Evolutionary conservation across 2,888 invertebrate species (phyloP), one percentile per base, ranked within the genome.

Genomic region (Ashinkailepas kermadecensis): DNA sequence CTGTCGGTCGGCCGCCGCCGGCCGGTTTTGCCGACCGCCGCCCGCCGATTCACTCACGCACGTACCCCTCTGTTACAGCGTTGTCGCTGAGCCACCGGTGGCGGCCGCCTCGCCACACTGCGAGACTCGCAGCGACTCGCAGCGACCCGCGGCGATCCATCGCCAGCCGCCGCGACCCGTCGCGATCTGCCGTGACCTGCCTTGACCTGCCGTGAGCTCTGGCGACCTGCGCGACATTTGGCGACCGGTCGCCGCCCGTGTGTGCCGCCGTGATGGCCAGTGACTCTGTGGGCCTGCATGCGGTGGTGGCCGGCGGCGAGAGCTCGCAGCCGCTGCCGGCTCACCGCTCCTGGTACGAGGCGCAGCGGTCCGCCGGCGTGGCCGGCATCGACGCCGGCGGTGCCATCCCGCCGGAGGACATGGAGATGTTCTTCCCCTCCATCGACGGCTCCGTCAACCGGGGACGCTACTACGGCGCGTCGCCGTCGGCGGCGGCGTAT

Each of bases 401-500:
- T 54, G 54, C 54, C 74, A 74, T 74, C 74, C 74, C 74, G 74
- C 56, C 74, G 8, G 74, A 74, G 56, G 74, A 74, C 74, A 74
- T 74, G 74, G 74, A 74, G 74, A 74, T 74, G 74, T 74, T 74
- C 74, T 74, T 74, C 74, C 74, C 74, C 23, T 74, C 74, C 21
- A 74, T 74, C 74, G 74, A 74, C 74, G 74, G 74, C 74, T 54
- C 54, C 9, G 56, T 18, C 56, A 21, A 18, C 74, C 56, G 74
- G 56, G 21, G 74, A 56, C 74, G 74, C 8, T 74, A 74, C 54
- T 74, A 74, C 56, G 74, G 74, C 21, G 56, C 74, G 54, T 18
- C 74, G 54, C 74, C 54, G 56, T 18, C 74, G 54, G 9, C 74
- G 56, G 54, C 74, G 10, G 74, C 74, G 56, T 74, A 74, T 56